phyloP scores from a whole-genome alignment of 2,113 vertebrate genomes.

The Eublepharis macularius region DNA sequence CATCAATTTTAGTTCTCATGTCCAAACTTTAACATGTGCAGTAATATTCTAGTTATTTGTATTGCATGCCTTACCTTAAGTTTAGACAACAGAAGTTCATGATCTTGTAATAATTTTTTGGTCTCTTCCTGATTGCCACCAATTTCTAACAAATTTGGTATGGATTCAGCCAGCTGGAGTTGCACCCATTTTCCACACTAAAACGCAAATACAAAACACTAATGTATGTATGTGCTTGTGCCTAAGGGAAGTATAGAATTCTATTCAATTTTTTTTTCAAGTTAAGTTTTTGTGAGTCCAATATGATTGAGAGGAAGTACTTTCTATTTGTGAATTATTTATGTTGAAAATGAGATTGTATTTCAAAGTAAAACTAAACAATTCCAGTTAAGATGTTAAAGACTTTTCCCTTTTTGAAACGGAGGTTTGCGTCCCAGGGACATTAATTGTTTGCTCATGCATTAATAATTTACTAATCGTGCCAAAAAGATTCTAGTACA shows the following conservation, averaged over 20 bases:
- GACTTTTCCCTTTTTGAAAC: not conserved
- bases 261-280: not conserved
- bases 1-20: not conserved
- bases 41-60: not conserved
- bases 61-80: constrained; percentile 82
- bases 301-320: not conserved
- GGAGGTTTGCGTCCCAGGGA: not conserved
- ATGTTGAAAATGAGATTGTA: not conserved
- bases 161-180: constrained; percentile 87
- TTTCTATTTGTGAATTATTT: not conserved
- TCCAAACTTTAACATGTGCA: not conserved
- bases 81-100: constrained; percentile 84
- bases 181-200: constrained; percentile 86
- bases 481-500: not conserved
- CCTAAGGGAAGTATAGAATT: not conserved
- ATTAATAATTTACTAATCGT: not conserved
- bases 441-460: not conserved
- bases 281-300: not conserved
- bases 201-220: constrained; percentile 51
- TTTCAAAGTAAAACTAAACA: not conserved
- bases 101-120: constrained; percentile 83
- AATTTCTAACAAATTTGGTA: constrained; percentile 89
- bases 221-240: not conserved
- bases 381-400: not conserved
- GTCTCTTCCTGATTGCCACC: constrained; percentile 87